Percentiles rank a stretch among this genome's conserved stretches.
These are phyloP conservation scores for Agonopterix arenella DNA, from an alignment of 2,888 invertebrate genomes.

Conservation along the genomic window DNA sequence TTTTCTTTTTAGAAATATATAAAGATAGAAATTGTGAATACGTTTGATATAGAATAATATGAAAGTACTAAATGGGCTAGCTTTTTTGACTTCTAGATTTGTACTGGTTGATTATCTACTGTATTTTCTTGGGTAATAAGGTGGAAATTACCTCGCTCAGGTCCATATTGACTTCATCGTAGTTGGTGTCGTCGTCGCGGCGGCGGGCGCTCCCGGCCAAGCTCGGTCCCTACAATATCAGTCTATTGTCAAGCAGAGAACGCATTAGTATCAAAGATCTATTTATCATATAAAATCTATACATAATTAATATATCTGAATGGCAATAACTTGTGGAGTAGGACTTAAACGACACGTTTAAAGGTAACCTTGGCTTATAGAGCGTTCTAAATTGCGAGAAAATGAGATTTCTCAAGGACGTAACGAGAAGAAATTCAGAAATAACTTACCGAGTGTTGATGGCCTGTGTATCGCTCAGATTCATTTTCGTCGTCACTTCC, in stretches of 20 bases:
- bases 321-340: neutral
- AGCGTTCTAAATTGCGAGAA: neutral
- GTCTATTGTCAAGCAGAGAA: slow-evolving; percentile 80
- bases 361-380: neutral
- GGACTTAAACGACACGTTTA: slow-evolving; percentile 3
- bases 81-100: too few relatives aligned
- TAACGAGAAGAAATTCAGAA: slow-evolving; percentile 3
- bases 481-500: slow-evolving; percentile 88
- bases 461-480: slow-evolving; percentile 46
- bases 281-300: slow-evolving; percentile 1
- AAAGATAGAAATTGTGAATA: slow-evolving; percentile 8
- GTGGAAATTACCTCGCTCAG: slow-evolving; percentile 80
- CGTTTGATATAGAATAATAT: slow-evolving; percentile 6
- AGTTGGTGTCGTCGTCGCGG: slow-evolving; percentile 80
- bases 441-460: slow-evolving; percentile 51
- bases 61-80: neutral
- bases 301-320: slow-evolving; percentile 4
- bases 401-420: slow-evolving; percentile 26
- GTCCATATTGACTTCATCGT: slow-evolving; percentile 87
- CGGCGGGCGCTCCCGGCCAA: slow-evolving; percentile 32
- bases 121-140: neutral
- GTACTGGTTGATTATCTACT: neutral
- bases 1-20: slow-evolving; percentile 14
- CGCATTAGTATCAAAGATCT: slow-evolving; percentile 57
- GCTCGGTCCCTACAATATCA: slow-evolving; percentile 68